Evolutionary conservation across 2,797 vertebrate genomes (phyloP).

Genomic region (Gallinago nigripennis): DNA sequence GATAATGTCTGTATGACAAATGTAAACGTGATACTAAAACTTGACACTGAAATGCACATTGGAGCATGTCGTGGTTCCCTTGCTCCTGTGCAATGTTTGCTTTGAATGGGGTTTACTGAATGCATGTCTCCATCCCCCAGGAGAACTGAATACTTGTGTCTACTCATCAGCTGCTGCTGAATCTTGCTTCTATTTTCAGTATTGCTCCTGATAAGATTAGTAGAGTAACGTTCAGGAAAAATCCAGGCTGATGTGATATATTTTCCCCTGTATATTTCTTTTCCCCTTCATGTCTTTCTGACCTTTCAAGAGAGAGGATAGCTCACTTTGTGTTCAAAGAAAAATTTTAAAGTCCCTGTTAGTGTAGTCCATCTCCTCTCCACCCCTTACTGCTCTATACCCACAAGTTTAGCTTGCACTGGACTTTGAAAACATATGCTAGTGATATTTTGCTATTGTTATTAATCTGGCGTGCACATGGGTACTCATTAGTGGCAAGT

Average conservation of each 20-base stretch:
- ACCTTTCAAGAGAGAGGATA: background rate
- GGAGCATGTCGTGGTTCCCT: background rate
- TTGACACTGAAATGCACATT: background rate
- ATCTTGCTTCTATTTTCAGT: background rate
- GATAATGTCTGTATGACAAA: background rate
- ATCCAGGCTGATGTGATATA: background rate
- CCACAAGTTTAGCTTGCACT: background rate
- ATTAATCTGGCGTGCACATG: background rate
- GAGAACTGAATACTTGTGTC: background rate
- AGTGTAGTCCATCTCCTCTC: background rate
- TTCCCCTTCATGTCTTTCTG: background rate
- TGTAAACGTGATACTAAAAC: background rate
- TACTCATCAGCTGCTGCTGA: background rate
- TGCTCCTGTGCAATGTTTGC: background rate
- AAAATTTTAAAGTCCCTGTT: background rate
- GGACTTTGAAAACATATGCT: slow-evolving; percentile 26
- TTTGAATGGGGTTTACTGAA: background rate
- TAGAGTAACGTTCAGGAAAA: background rate
- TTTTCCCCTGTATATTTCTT: background rate
- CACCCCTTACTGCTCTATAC: background rate
- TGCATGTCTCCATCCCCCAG: background rate
- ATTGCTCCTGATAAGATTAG: background rate
- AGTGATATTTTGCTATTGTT: background rate
- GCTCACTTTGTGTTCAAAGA: background rate
- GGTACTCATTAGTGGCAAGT: slow-evolving; percentile 12